Percentiles rank a stretch among this genome's conserved stretches.
Conservation (phyloP, 37 sponge, comb jelly and placozoan genomes). For the Crambe crambe region DNA sequence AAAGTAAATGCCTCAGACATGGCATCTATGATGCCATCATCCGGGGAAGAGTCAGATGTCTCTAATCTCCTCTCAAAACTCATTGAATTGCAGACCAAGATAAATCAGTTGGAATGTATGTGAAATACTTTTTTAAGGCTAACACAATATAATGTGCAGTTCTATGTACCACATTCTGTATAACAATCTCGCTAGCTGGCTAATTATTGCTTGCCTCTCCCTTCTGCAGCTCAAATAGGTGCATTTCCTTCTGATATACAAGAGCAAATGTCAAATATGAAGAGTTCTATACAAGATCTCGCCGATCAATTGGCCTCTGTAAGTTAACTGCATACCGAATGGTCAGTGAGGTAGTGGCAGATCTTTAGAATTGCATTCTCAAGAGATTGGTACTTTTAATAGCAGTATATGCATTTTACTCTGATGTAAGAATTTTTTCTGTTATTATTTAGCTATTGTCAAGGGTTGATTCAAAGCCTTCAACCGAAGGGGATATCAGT, state of each 20-base stretch:
- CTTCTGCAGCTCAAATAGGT: constrained; percentile 44
- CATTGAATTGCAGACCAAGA: constrained; percentile 77
- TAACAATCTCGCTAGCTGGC: too few species aligned
- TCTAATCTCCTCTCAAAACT: constrained; percentile 64
- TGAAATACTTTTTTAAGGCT: too few species aligned
- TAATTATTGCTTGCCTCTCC: too few species aligned
- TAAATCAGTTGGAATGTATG: constrained; percentile 60
- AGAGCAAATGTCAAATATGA: constrained; percentile 65
- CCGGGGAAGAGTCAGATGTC: not conserved
- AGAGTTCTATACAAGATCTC: constrained; percentile 55
- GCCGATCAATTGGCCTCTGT: constrained; percentile 61
- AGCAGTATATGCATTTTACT: not conserved
- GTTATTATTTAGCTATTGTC: not conserved
- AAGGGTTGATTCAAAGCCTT: not conserved
- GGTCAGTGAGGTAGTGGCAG: not conserved
- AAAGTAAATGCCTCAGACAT: constrained; percentile 66
- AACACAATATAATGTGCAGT: too few species aligned
- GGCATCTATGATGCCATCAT: constrained; percentile 56
- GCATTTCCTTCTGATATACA: constrained; percentile 58
- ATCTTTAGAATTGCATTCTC: too few species aligned
- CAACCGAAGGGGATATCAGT: constrained; percentile 2
- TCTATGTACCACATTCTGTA: too few species aligned
- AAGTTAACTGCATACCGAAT: constrained; percentile 13
- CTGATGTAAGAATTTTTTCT: not conserved
- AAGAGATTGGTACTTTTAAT: too few species aligned